Evolutionary conservation across 2,888 invertebrate species (phyloP), one percentile per base, ranked within the genome.

Genomic region (Spatulosminthurus flaviceps): DNA sequence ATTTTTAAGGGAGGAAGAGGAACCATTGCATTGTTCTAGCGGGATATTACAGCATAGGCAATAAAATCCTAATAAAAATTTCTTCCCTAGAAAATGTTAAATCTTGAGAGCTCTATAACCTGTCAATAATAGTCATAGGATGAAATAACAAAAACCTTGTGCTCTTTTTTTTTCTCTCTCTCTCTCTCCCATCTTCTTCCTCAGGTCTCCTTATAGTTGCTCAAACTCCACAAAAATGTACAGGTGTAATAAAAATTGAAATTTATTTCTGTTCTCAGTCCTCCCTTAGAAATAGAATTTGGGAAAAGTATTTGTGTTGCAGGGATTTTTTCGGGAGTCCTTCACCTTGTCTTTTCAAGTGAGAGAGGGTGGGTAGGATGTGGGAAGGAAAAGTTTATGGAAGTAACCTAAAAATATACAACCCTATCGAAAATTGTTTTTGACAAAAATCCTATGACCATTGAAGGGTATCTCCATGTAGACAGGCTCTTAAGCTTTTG

Each of bases 221-320:
- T n/a, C n/a, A n/a, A n/a, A n/a, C 71, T 43, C 21, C 13, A 42
- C 34, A 43, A 21, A 72, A 72, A 72, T 43, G 41, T 43, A 72
- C 71, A 72, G 71, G 71, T 72, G 71, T 43, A 72, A 72, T 72
- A 72, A 72, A 72, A 51, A n/a, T 51, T 16, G 7, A n/a, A 19
- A 4, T n/a, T 51, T 51, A 51, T 51, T 19, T 51, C 19, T 51
- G 51, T n/a, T 9, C 51, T 19, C 7, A 51, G 34, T 9, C 51
- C 5, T n/a, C n/a, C n/a, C n/a, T n/a, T n/a, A n/a, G n/a, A n/a
- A n/a, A 51, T 19, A n/a, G 51, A n/a, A 11, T 19, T 13, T n/a
- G n/a, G n/a, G n/a, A n/a, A n/a, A 16, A n/a, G 9, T 16, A 13
- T 13, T n/a, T 51, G 2, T 51, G 51, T 4, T 13, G 4, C 51